Evolutionary conservation across 2,797 vertebrate species (phyloP), one percentile per base, ranked within the genome.

Genomic region (Alfaro cultratus): DNA sequence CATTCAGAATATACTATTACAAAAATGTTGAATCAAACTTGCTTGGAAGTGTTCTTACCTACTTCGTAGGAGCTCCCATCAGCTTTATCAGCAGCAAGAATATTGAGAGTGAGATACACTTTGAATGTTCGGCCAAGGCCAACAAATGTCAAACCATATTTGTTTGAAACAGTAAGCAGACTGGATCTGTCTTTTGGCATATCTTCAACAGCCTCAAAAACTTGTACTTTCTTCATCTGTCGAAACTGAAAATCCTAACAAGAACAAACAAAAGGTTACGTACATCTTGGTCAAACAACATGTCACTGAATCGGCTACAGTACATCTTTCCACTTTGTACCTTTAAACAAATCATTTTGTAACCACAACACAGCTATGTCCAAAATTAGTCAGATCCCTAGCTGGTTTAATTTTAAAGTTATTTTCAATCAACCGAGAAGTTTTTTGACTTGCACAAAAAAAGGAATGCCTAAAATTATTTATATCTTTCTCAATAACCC

Each of bases 211-310:
- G 97, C 74, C 0, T 97, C 94, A 74, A 99, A 99, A 72, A 99
- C 93, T 8, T 96, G 96, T 0, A 96, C 91, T 88, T 98, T 99
- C 95, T 98, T 99, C 96, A 99, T 96, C 0, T 99, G 97, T 78
- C 96, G 96, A 92, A 99, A 99, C 86, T 98, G 97, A 83, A 99
- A 99, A 89, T 99, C 98, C 99, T 99, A 76, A 76, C 76, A 67
- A 72, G 76, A 81, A 64, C 57, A 1, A 84, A 53, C 80, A 5
- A 72, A 26, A 53, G 67, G 2, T 36, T 34, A 74, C 12, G 0
- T 68, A 8, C 9, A 12, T 15, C n/a, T 26, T 36, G 34, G 49
- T 51, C 49, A 74, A 15, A 51, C 39, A 26, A 74, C 18, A 13
- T 23, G 21, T 21, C 4, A 41, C 64, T 67, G 64, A 11, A 39